Base-by-base conservation (phyloP, 2,797 vertebrate species). In the Austrolebias charrua region DNA sequence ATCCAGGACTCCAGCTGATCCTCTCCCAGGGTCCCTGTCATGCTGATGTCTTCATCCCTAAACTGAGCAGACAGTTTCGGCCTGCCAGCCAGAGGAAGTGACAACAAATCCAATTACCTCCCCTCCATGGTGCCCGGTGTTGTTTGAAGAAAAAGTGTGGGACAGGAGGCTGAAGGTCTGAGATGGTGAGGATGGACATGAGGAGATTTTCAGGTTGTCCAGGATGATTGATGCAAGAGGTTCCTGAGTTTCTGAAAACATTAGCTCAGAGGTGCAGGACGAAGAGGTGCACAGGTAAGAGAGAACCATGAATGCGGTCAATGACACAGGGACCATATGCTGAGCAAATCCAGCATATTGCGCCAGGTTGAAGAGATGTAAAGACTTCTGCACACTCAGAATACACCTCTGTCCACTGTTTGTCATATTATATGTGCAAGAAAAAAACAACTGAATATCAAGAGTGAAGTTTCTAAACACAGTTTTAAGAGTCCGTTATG, bases 41-140 rank as follows among this genome's bases (percentile, higher is more conserved):
- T 90, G 83, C 92, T 98, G 97, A 98, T 95, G 94, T 98, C 96
- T 98, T 98, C 96, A 98, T 98, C 94, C 91, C 94, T 98, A 97
- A 98, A 93, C 94, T 90, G 94, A 96, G 94, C 93, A 94, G 96
- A 98, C 97, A 88, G 95, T 93, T 93, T 92, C 91, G 92, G 94
- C 94, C 95, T 96, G 95, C 95, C 95, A 96, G 95, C 95, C 94
- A 95, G 92, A 80, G 92, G 94, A 98, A 95, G 96, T 97, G 96
- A 98, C 96, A 98, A 95, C 94, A 97, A 98, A 98, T 98, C 96
- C 96, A 98, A 98, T 98, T 98, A 98, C 95, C 95, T 95, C 93
- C 96, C 92, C 95, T 93, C 95, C 93, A 96, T 88, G 95, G 94
- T 89, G 93, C 93, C 94, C 91, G 89, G 81, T 75, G 20, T 90